Conservation (phyloP, 92 coral and sea anemone genomes). For the Porites lobata region DNA sequence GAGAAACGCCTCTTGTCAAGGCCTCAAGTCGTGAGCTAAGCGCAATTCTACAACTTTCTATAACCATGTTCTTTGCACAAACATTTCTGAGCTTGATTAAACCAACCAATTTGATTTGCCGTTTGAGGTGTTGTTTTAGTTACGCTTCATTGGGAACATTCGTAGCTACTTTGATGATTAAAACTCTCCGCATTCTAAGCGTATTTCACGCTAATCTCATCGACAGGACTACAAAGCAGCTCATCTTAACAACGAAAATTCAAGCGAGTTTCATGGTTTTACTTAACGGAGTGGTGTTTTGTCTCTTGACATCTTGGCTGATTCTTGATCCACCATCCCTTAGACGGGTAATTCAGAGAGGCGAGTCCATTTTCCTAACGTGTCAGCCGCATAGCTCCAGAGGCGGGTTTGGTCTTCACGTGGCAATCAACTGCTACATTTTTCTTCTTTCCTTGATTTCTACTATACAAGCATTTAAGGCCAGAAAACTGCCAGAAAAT, state of each 20-base stretch:
- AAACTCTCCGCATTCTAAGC: conserved; percentile 70
- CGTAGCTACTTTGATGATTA: conserved; percentile 65
- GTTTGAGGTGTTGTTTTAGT: conserved; percentile 53
- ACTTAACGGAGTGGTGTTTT: conserved; percentile 35
- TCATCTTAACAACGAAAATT: conserved; percentile 35
- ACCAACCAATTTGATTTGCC: conserved; percentile 58
- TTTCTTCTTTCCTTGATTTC: conserved; percentile 35
- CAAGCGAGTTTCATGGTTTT: conserved; percentile 46
- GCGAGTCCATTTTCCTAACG: neutral
- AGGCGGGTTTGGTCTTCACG: conserved; percentile 34
- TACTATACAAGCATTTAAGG: conserved; percentile 57
- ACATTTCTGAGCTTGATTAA: conserved; percentile 43
- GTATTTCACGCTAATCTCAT: conserved; percentile 65
- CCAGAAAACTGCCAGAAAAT: conserved; percentile 63
- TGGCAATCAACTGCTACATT: conserved; percentile 28
- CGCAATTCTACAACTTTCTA: conserved; percentile 39
- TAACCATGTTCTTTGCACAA: conserved; percentile 57
- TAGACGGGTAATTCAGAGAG: conserved; percentile 1
- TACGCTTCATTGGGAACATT: conserved; percentile 54
- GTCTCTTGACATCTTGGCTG: conserved; percentile 7
- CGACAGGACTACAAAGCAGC: conserved; percentile 41
- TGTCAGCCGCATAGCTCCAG: neutral
- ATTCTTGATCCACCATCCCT: conserved; percentile 13
- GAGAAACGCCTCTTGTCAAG: conserved; percentile 70
- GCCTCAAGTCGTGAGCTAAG: conserved; percentile 71